Evolutionary conservation across 2,113 vertebrate species (phyloP).

Genomic region (Pardalotus punctatus): DNA sequence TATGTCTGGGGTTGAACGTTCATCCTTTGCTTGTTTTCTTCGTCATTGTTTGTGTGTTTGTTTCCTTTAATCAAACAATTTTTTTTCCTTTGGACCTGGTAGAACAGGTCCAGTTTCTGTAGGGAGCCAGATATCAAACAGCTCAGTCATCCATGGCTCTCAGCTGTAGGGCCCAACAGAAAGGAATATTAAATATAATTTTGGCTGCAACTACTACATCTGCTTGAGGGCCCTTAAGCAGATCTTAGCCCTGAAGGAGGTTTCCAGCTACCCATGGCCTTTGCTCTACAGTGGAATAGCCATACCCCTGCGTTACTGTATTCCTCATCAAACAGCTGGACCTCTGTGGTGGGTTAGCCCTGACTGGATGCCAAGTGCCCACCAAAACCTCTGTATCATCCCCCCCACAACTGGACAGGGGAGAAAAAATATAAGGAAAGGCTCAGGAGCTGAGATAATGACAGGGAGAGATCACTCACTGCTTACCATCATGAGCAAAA

Average conservation of each 20-base stretch:
- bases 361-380: not conserved
- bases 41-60: not conserved
- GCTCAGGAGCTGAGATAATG: not conserved
- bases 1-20: not conserved
- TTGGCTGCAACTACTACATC: not conserved
- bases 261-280: not conserved
- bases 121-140: not conserved
- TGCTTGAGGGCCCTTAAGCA: not conserved
- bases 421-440: not conserved
- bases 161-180: not conserved
- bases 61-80: not conserved
- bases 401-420: not conserved
- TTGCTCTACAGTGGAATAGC: not conserved
- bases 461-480: not conserved
- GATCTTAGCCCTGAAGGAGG: not conserved
- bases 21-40: not conserved
- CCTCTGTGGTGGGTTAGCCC: not conserved
- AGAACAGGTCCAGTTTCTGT: not conserved
- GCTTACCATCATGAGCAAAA: accelerated
- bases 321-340: not conserved
- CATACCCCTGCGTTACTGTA: accelerated
- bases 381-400: not conserved
- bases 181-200: not conserved
- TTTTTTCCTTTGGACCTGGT: not conserved
- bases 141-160: not conserved